Evolutionary conservation across 2,797 vertebrate genomes (phyloP).

Genomic region (Garrulus glandarius): DNA sequence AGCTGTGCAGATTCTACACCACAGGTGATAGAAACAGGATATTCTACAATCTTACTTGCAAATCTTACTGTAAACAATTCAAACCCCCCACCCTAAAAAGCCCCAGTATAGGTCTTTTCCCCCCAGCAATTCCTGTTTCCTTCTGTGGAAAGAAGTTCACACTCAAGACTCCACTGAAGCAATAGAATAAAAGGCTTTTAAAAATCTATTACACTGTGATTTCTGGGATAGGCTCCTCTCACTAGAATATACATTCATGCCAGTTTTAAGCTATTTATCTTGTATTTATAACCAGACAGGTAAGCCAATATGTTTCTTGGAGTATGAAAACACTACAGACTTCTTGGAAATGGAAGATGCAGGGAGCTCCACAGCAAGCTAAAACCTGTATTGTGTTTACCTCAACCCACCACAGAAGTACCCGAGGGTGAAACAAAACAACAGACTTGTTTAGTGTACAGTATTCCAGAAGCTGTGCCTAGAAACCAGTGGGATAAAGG

Average conservation of each 20-base stretch:
- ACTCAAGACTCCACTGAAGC: neutral
- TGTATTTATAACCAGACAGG: neutral
- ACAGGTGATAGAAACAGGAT: neutral
- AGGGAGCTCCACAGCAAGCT: neutral
- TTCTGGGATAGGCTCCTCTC: neutral
- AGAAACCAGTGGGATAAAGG: neutral
- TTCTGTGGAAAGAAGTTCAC: neutral
- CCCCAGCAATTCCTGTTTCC: neutral
- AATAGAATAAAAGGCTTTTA: neutral
- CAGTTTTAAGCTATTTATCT: neutral
- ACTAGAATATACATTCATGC: neutral
- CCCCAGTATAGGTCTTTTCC: neutral
- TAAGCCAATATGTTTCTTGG: neutral
- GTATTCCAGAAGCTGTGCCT: neutral
- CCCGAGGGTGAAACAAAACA: neutral
- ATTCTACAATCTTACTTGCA: neutral
- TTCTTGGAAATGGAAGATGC: neutral
- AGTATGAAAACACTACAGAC: neutral
- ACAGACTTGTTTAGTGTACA: neutral
- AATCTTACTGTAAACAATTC: neutral
- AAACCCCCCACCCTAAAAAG: accelerated
- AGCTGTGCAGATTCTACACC: neutral
- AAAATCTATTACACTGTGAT: neutral
- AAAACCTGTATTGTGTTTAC: neutral
- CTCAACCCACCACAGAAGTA: neutral